phyloP scores from a whole-genome alignment of 37 sponge, comb jelly and placozoan genomes.

The Geodia barretti region DNA sequence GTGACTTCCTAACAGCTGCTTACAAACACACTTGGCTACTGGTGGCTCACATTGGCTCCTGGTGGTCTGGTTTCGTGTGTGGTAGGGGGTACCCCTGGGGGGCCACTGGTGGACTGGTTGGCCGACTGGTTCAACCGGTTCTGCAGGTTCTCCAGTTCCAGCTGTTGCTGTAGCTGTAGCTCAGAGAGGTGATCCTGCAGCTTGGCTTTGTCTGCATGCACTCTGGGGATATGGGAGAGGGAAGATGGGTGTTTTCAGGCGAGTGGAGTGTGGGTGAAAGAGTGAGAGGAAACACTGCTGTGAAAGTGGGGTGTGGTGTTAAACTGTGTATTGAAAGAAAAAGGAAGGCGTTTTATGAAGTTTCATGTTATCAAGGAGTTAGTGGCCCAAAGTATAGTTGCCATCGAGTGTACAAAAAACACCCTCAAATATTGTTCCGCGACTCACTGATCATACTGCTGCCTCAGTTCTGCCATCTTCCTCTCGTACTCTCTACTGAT shows the following conservation, averaged over 20 bases:
- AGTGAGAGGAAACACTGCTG: too few relatives aligned
- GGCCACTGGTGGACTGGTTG: neutral
- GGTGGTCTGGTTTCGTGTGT: neutral
- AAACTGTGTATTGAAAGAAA: too few relatives aligned
- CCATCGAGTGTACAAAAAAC: too few relatives aligned
- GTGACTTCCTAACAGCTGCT: too few relatives aligned
- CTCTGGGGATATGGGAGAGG: too few relatives aligned
- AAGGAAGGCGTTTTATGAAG: too few relatives aligned
- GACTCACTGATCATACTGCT: conserved; percentile 51
- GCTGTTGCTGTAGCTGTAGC: conserved; percentile 22
- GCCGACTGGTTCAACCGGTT: neutral
- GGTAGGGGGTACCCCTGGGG: neutral
- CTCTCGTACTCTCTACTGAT: conserved; percentile 76
- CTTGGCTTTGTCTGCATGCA: conserved; percentile 58
- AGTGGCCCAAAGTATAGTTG: too few relatives aligned
- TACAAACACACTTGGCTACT: neutral
- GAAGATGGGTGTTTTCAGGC: too few relatives aligned
- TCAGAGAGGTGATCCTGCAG: conserved; percentile 78
- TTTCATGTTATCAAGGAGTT: too few relatives aligned
- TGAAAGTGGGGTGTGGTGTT: too few relatives aligned
- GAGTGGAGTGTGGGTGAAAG: too few relatives aligned
- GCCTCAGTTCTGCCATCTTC: conserved; percentile 66
- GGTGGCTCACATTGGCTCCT: neutral
- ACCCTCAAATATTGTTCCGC: too few relatives aligned
- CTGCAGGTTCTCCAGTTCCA: neutral